These are phyloP conservation scores for Microcebus jonahi DNA, from an alignment of 2,113 vertebrate species.

Conservation along the genomic window DNA sequence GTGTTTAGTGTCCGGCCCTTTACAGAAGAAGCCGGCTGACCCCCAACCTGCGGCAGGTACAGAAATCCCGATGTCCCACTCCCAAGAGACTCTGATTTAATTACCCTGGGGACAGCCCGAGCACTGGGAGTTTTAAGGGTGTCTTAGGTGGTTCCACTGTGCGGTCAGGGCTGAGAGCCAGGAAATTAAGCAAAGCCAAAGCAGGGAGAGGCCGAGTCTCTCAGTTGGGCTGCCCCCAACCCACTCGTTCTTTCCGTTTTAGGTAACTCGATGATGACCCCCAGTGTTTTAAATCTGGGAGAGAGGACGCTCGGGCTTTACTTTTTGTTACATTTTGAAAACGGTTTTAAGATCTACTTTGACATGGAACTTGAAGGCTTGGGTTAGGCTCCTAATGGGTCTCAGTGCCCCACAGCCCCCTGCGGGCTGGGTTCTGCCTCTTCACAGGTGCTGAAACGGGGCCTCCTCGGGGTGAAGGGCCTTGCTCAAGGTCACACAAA, in stretches of 20 bases:
- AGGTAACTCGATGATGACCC: accelerated
- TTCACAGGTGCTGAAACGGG: no score
- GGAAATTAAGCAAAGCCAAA: neutral
- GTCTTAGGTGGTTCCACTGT: neutral
- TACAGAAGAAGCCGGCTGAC: neutral
- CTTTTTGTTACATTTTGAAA: neutral
- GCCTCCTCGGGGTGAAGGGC: neutral
- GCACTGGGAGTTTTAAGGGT: neutral
- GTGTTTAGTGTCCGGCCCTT: neutral
- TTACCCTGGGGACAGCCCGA: neutral
- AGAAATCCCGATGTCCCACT: neutral
- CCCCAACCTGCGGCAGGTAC: neutral
- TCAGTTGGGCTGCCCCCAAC: no score
- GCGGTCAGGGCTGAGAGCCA: accelerated
- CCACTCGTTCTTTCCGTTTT: neutral
- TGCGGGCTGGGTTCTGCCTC: neutral
- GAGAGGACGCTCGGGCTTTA: neutral
- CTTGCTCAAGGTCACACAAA: neutral
- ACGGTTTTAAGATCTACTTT: neutral
- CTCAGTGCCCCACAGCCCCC: neutral
- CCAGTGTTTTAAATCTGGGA: neutral
- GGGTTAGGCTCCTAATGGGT: neutral
- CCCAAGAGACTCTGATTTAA: neutral
- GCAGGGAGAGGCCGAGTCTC: neutral
- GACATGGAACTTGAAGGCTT: neutral